Evolutionary conservation across 2,888 invertebrate species (phyloP).

Genomic region (Temnothorax ravouxi): DNA sequence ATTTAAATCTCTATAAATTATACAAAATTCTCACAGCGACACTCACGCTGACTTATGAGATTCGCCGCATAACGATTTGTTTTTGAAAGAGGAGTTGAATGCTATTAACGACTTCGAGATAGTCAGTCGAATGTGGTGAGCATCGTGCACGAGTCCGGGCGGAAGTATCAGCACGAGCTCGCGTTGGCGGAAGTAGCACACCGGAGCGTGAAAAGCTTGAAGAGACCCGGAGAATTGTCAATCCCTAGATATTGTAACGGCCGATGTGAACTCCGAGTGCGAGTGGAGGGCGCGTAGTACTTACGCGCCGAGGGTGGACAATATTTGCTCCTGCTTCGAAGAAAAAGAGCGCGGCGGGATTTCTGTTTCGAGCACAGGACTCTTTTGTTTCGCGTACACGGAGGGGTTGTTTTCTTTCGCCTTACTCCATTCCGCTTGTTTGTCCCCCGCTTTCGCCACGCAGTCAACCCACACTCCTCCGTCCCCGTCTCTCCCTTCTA

Average conservation of each 20-base stretch:
- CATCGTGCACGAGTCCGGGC: background rate
- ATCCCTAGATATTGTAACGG: slow-evolving; percentile 67
- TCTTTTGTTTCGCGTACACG: slow-evolving; percentile 77
- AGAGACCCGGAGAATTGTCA: slow-evolving; percentile 22
- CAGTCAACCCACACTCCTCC: background rate
- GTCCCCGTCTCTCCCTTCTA: background rate
- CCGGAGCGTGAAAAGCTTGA: slow-evolving; percentile 28
- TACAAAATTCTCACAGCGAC: background rate
- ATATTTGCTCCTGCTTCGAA: slow-evolving; percentile 69
- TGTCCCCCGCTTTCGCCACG: slow-evolving; percentile 41
- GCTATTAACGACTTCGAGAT: background rate
- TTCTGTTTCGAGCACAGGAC: slow-evolving; percentile 74
- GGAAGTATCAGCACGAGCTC: too few species aligned
- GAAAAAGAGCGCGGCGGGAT: slow-evolving; percentile 69
- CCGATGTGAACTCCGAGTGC: slow-evolving; percentile 67
- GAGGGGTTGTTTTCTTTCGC: slow-evolving; percentile 70
- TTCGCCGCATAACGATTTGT: background rate
- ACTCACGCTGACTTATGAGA: background rate
- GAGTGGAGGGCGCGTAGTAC: slow-evolving; percentile 38
- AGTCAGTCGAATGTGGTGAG: slow-evolving; percentile 20
- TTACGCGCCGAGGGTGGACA: slow-evolving; percentile 67
- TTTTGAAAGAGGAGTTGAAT: background rate
- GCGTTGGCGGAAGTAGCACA: background rate
- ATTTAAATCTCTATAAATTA: background rate
- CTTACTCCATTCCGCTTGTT: slow-evolving; percentile 61